A percentile compares a stretch with the other conserved stretches of the same genome.
These are phyloP conservation scores for Fregata magnificens DNA, from an alignment of 2,113 vertebrate species.

Conservation along the genomic window DNA sequence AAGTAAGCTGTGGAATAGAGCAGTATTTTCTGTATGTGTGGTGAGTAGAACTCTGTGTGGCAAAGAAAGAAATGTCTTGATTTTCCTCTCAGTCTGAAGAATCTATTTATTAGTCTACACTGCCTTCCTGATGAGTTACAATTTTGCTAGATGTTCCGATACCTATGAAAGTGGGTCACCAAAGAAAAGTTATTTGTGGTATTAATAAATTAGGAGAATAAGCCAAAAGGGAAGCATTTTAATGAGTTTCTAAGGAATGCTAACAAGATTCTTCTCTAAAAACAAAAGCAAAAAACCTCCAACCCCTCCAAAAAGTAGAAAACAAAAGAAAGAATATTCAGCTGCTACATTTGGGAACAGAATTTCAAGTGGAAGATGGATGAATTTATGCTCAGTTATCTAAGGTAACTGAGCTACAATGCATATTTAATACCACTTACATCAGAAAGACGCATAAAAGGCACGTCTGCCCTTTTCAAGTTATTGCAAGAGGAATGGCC, in stretches of 20 bases:
- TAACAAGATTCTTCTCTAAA: slow-evolving; percentile 26
- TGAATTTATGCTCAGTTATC: slow-evolving; percentile 21
- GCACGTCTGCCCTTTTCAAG: slow-evolving; percentile 8
- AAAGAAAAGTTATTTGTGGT: slow-evolving; percentile 60
- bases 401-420: neutral
- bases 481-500: slow-evolving; percentile 11
- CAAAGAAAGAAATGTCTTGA: neutral
- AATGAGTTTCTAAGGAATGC: slow-evolving; percentile 61
- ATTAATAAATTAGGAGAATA: slow-evolving; percentile 67
- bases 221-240: slow-evolving; percentile 68
- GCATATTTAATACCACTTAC: slow-evolving; percentile 1
- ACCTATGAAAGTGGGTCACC: slow-evolving; percentile 63
- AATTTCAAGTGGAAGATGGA: slow-evolving; percentile 17
- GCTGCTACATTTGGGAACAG: slow-evolving; percentile 4
- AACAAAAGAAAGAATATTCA: slow-evolving; percentile 23
- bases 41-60: neutral
- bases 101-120: neutral
- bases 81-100: neutral
- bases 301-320: neutral
- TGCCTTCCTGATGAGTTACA: slow-evolving; percentile 3
- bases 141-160: slow-evolving; percentile 49
- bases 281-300: slow-evolving; percentile 14
- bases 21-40: neutral
- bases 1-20: neutral
- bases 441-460: slow-evolving; percentile 5